These are phyloP conservation scores for Sipha flava DNA, from an alignment of 1,140 invertebrate species.

Conservation along the genomic window DNA sequence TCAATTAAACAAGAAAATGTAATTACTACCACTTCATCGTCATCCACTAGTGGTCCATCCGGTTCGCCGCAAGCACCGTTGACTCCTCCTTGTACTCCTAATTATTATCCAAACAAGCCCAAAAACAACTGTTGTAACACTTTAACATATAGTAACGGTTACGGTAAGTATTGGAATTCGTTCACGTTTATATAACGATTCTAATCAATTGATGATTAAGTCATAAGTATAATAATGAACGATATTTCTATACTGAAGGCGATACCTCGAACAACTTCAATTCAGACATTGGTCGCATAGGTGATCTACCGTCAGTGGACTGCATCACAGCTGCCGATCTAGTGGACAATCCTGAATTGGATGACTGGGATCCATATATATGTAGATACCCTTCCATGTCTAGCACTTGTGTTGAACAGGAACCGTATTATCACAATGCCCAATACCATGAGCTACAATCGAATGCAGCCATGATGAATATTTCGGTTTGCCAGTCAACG, in stretches of 20 bases:
- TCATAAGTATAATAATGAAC: too few species aligned
- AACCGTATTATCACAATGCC: background rate
- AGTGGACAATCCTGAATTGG: slow-evolving; percentile 33
- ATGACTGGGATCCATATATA: slow-evolving; percentile 34
- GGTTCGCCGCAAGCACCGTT: slow-evolving; percentile 16
- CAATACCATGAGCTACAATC: slow-evolving; percentile 1
- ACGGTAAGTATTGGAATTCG: background rate
- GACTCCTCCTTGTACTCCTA: slow-evolving; percentile 34
- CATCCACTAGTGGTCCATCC: background rate
- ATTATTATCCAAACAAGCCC: background rate
- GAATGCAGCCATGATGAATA: background rate
- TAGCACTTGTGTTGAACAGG: background rate
- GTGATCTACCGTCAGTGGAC: slow-evolving; percentile 3
- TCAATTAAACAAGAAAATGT: slow-evolving; percentile 20
- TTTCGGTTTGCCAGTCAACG: background rate
- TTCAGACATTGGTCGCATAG: slow-evolving; percentile 27
- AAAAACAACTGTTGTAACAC: background rate
- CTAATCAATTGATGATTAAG: too few species aligned
- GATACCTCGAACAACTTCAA: background rate
- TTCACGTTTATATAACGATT: too few species aligned
- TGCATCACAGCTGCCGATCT: slow-evolving; percentile 6
- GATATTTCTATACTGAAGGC: background rate
- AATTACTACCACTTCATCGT: background rate
- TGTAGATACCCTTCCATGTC: background rate
- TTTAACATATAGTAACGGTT: background rate